These are phyloP conservation scores for Corynorhinus townsendii DNA, from an alignment of 2,113 vertebrate genomes.

Conservation along the genomic window DNA sequence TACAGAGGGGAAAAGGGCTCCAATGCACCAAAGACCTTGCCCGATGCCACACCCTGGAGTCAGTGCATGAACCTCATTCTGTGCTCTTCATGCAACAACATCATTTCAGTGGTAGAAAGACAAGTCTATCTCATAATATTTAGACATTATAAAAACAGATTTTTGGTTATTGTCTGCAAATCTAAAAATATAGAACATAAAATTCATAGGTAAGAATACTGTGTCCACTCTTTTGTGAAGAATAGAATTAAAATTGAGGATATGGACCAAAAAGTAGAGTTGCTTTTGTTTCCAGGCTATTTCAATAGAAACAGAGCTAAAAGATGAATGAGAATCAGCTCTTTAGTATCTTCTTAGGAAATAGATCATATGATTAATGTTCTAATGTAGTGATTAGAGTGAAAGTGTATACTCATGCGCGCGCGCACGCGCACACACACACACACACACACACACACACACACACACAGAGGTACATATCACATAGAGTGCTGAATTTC, in stretches of 20 bases:
- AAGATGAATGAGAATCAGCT: neutral
- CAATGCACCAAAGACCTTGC: neutral
- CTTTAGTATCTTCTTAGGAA: conserved; percentile 17
- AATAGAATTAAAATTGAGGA: neutral
- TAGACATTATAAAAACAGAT: neutral
- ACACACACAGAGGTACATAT: neutral
- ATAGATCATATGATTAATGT: neutral
- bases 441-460: neutral
- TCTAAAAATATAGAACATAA: neutral
- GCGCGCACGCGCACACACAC: neutral
- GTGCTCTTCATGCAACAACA: neutral
- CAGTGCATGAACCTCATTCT: neutral
- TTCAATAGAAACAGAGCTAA: neutral
- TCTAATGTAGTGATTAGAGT: neutral
- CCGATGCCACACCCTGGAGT: neutral
- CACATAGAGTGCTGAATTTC: neutral
- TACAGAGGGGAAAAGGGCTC: neutral
- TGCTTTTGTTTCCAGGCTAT: neutral
- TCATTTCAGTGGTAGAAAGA: neutral
- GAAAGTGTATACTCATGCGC: neutral
- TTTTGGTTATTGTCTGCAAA: neutral
- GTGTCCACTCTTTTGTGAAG: neutral
- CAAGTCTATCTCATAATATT: neutral
- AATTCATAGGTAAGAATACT: neutral
- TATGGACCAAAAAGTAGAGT: neutral